Percentiles rank a stretch among this genome's conserved stretches.
Evolutionary conservation across 2,888 invertebrate species (phyloP).

Genomic region (Zelleria hepariella): DNA sequence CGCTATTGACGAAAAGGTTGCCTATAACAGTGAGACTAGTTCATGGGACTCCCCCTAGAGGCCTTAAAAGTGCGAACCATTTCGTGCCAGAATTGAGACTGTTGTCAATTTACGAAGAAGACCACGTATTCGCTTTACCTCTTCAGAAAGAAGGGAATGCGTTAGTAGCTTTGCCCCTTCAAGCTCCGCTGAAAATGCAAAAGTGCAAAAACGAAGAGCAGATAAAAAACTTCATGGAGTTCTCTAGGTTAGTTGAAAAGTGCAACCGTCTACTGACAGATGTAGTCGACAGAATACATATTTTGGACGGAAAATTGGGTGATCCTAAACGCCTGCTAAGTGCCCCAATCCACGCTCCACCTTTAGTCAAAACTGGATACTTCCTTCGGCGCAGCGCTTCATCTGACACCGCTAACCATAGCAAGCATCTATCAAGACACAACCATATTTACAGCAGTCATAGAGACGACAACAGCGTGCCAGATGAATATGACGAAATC

Average conservation of each 20-base stretch:
- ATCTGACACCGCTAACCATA: conserved; percentile 78
- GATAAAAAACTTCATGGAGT: conserved; percentile 81
- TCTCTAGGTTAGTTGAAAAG: conserved; percentile 83
- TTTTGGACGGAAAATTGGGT: conserved; percentile 84
- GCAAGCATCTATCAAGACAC: conserved; percentile 62
- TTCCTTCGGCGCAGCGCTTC: conserved; percentile 84
- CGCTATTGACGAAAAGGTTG: conserved; percentile 88
- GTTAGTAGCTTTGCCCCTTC: conserved; percentile 86
- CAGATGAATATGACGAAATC: conserved; percentile 94
- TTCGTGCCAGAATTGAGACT: conserved; percentile 89
- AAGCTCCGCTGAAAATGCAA: conserved; percentile 88
- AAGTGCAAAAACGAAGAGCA: conserved; percentile 87
- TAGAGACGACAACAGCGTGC: conserved; percentile 76
- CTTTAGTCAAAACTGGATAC: conserved; percentile 75
- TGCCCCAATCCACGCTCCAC: conserved; percentile 53
- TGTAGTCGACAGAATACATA: conserved; percentile 85
- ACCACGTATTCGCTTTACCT: conserved; percentile 87
- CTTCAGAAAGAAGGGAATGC: conserved; percentile 84
- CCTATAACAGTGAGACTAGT: conserved; percentile 94
- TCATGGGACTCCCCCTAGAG: conserved; percentile 89
- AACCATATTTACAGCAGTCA: conserved; percentile 70
- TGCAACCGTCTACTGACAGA: conserved; percentile 80
- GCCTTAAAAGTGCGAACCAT: conserved; percentile 83
- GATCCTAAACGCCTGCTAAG: conserved; percentile 70
- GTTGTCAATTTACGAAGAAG: conserved; percentile 88